Base-by-base conservation (phyloP, 2,113 vertebrate genomes). In the Oncorhynchus kisutch region DNA sequence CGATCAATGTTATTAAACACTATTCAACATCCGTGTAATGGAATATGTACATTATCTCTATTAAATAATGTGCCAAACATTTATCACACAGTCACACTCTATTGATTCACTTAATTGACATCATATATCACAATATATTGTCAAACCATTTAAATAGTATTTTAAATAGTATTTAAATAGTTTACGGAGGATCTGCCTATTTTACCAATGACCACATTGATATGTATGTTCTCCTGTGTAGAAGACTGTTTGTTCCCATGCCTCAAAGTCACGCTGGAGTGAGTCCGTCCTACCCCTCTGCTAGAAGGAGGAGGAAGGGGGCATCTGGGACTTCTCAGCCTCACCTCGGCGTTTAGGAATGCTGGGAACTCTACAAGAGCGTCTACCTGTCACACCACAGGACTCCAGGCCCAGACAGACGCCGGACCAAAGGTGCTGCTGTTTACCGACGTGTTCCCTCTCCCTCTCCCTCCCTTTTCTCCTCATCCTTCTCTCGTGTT, bases 391-490 rank as follows among this genome's bases (percentile, higher is more conserved):
- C 91, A 91, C 87, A 72, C 85, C 24, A 78, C 39, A 66, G 84
- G 88, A 90, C 81, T 81, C 86, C 85, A 8, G 80, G 54, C 78
- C 77, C 71, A 84, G 86, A 92, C 91, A 91, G 90, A 87, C 84
- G 83, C 85, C 78, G 81, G 87, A 91, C 87, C 83, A 91, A 91
- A 92, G 89, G 91, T 90, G 90, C 85, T 78, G 86, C 86, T 92
- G 91, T 93, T 92, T 92, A 91, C 87, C 5, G 72, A 78, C 71
- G 67, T 74, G 84, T 81, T 84, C 76, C 73, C 27, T 74, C 81
- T 79, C 87, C 78, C 45, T 39, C 48, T 45, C 16, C 14, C 24
- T 67, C 67, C 66, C n/a, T 54, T 2, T 71, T 81, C 64, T 4
- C 24, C 24, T 25, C 22, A 24, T 65, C 59, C 24, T 14, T 69